phyloP scores from a whole-genome alignment of 2,113 vertebrate genomes.

The Ochotona curzoniae region DNA sequence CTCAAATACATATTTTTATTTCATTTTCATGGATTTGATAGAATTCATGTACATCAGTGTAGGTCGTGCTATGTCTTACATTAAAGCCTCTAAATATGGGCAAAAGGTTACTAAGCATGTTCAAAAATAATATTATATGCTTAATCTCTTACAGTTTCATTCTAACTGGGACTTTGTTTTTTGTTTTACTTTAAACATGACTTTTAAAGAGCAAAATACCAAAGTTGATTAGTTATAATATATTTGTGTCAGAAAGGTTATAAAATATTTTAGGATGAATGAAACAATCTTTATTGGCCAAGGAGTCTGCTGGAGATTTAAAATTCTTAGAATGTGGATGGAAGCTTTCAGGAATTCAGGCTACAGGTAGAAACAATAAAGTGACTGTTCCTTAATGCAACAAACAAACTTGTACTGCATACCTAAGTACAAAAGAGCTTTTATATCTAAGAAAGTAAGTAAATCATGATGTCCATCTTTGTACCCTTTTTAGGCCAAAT shows the following conservation, averaged over 20 bases:
- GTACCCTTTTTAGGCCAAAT: neutral
- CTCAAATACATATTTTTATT: constrained; percentile 21
- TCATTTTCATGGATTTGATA: constrained; percentile 51
- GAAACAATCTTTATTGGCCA: neutral
- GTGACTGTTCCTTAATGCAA: neutral
- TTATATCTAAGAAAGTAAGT: constrained; percentile 50
- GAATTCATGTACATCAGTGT: neutral
- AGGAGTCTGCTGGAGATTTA: neutral
- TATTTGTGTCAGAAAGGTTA: constrained; percentile 20
- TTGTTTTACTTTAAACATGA: neutral
- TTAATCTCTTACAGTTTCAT: neutral
- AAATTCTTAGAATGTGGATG: neutral
- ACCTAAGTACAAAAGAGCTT: neutral
- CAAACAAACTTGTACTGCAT: neutral
- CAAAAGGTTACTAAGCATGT: constrained; percentile 12
- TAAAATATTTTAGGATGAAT: constrained; percentile 30
- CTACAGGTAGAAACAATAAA: neutral
- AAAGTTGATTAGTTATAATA: constrained; percentile 21
- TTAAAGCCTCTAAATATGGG: constrained; percentile 38
- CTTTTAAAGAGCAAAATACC: constrained; percentile 41
- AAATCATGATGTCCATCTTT: neutral
- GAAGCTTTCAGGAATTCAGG: neutral
- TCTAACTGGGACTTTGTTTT: too few relatives aligned
- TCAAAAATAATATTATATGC: neutral
- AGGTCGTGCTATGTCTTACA: neutral